A percentile compares a stretch with the other conserved stretches of the same genome.
These are phyloP conservation scores for Pammene aurita DNA, from an alignment of 2,888 invertebrate species.

Conservation along the genomic window DNA sequence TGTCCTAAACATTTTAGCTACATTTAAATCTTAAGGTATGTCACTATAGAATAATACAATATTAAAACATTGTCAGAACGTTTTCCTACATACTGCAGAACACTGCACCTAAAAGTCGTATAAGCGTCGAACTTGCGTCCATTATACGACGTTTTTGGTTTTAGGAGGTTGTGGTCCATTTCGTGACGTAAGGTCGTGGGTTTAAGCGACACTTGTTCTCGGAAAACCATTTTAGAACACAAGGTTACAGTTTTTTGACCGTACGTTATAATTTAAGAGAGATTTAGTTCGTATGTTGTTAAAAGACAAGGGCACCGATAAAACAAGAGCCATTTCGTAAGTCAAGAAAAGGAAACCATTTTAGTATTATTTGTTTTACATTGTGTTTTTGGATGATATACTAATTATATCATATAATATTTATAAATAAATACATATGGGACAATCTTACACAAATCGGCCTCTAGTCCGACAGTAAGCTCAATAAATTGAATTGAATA, in stretches of 20 bases:
- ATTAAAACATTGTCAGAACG: constrained; percentile 8
- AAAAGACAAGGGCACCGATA: background rate
- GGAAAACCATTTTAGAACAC: constrained; percentile 21
- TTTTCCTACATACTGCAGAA: background rate
- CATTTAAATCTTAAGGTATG: background rate
- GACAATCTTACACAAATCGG: no score
- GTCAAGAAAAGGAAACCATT: background rate
- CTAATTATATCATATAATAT: no score
- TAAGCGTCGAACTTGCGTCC: background rate
- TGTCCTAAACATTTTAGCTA: no score
- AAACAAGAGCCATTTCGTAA: background rate
- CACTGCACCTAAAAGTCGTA: background rate
- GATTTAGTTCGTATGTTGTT: constrained; percentile 3
- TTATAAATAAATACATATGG: no score
- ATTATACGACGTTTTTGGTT: background rate
- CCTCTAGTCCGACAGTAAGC: no score
- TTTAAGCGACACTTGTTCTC: constrained; percentile 21
- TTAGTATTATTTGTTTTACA: no score
- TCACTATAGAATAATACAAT: background rate
- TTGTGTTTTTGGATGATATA: no score
- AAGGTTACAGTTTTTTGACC: constrained; percentile 25
- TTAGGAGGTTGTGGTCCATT: constrained; percentile 1
- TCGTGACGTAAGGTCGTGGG: constrained; percentile 28
- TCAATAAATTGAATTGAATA: no score
- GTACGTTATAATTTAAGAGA: constrained; percentile 12